Conservation (phyloP, 2,797 vertebrate species). For the Coranthus polyacanthus region DNA sequence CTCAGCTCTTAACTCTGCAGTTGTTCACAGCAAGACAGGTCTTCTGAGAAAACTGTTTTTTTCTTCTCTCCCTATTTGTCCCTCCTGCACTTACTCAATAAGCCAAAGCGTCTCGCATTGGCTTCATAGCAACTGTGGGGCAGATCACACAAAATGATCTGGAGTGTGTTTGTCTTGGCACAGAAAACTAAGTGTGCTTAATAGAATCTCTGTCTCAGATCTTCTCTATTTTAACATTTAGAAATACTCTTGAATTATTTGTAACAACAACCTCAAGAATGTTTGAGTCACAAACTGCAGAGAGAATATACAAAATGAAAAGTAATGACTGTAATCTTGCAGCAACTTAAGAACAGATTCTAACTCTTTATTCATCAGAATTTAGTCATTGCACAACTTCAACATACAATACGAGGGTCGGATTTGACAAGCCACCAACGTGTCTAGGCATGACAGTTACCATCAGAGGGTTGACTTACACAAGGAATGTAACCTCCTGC, state of each 20-base stretch:
- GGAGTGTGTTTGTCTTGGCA: neutral
- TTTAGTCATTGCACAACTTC: no score
- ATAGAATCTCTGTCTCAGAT: neutral
- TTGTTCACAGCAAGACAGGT: conserved; percentile 6
- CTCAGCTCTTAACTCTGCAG: neutral
- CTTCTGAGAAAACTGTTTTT: neutral
- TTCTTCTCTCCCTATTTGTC: conserved; percentile 1
- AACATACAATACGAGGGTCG: no score
- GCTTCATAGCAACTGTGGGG: no score
- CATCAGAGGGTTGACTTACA: conserved; percentile 1
- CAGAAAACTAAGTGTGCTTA: neutral
- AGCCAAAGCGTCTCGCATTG: neutral
- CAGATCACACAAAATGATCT: neutral
- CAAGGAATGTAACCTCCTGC: conserved; percentile 29
- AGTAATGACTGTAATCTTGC: no score
- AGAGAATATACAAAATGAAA: no score
- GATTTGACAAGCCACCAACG: neutral
- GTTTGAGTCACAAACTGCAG: neutral
- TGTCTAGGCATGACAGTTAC: conserved; percentile 39
- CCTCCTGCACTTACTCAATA: conserved; percentile 28
- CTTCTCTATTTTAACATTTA: neutral
- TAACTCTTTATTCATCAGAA: no score
- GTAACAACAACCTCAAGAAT: neutral
- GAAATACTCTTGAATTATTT: neutral
- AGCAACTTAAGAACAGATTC: no score